phyloP scores from a whole-genome alignment of 2,113 vertebrate species.

The Coptodon rendalli region DNA sequence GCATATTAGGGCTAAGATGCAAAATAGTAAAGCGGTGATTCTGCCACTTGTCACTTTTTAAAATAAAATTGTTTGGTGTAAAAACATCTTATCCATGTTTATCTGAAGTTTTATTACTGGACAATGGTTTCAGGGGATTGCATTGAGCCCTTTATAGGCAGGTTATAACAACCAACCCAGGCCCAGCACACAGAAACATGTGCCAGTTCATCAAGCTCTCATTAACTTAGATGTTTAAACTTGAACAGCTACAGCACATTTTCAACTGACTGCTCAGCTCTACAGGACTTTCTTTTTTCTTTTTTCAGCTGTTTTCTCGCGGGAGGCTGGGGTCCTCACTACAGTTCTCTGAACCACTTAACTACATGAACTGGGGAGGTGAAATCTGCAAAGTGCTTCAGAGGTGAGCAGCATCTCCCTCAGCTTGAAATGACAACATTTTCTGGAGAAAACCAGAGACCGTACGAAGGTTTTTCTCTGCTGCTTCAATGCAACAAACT shows the following conservation, averaged over 20 bases:
- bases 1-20: background rate
- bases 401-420: background rate
- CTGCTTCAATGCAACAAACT: background rate
- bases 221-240: background rate
- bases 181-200: background rate
- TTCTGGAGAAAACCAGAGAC: background rate
- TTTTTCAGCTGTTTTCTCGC: background rate
- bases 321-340: accelerated
- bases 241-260: accelerated
- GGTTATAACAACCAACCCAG: background rate
- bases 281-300: background rate
- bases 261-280: background rate
- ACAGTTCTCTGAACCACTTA: background rate
- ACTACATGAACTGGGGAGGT: background rate
- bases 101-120: background rate
- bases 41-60: background rate
- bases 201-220: background rate
- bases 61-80: background rate
- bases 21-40: background rate
- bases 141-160: background rate
- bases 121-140: background rate
- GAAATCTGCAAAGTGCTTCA: background rate
- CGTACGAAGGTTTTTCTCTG: accelerated
- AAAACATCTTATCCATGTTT: background rate
- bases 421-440: background rate